These are phyloP conservation scores for Monochamus saltuarius DNA, from an alignment of 1,140 invertebrate genomes.

Conservation along the genomic window DNA sequence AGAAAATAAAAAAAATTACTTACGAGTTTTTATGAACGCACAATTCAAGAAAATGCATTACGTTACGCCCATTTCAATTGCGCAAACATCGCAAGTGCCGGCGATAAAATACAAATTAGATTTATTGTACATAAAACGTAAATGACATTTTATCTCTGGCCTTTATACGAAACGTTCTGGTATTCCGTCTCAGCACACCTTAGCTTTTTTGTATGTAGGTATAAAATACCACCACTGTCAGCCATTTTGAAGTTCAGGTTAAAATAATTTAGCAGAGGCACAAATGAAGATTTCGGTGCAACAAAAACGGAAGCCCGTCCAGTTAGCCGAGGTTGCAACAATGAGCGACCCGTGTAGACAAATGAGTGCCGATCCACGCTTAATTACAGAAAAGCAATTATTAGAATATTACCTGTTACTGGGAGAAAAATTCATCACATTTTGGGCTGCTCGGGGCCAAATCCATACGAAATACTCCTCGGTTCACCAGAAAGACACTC, in stretches of 20 bases:
- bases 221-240: constrained; percentile 15
- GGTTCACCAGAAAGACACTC: background rate
- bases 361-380: background rate
- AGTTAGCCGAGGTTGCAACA: background rate
- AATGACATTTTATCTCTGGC: too few species aligned
- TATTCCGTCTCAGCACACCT: constrained; percentile 17
- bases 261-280: constrained; percentile 6
- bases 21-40: too few species aligned
- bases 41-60: too few species aligned
- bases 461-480: constrained; percentile 8
- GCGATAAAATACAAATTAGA: too few species aligned
- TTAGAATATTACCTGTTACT: constrained; percentile 6
- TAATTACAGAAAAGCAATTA: constrained; percentile 1
- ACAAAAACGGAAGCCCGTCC: constrained; percentile 4
- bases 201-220: background rate
- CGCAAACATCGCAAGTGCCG: too few species aligned
- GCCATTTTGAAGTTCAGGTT: constrained; percentile 17
- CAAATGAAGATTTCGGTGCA: background rate
- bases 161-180: background rate
- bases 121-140: too few species aligned
- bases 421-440: constrained; percentile 1
- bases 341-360: background rate
- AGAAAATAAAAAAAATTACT: too few species aligned
- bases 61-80: too few species aligned
- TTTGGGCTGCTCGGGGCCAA: background rate